These are phyloP conservation scores for Platyrinchus mystaceus DNA, from an alignment of 2,797 vertebrate species.

Conservation along the genomic window DNA sequence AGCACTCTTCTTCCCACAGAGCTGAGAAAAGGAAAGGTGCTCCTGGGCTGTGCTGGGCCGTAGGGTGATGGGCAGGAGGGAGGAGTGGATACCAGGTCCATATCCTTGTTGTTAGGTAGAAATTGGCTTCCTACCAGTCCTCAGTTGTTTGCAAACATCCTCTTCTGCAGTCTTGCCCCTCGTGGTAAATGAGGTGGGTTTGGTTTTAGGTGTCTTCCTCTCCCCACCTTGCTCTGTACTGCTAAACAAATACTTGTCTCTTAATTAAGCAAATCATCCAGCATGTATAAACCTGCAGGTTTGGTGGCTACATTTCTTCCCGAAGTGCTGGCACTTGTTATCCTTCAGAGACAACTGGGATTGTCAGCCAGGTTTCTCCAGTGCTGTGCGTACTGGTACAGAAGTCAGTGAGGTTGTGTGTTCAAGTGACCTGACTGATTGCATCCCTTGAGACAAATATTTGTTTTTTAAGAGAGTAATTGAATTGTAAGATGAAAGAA, in stretches of 20 bases:
- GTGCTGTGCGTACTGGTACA: neutral
- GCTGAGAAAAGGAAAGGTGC: neutral
- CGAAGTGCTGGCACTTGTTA: neutral
- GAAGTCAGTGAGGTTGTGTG: neutral
- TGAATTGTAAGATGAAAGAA: neutral
- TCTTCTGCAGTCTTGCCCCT: neutral
- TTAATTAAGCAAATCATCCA: neutral
- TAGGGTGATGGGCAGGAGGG: neutral
- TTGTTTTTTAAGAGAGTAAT: neutral
- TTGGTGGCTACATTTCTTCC: neutral
- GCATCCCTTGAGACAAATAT: neutral
- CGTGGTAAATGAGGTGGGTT: neutral
- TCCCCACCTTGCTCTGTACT: neutral
- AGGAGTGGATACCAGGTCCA: neutral
- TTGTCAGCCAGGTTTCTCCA: neutral
- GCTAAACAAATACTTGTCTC: neutral
- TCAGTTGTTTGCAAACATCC: neutral
- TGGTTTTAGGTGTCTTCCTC: neutral
- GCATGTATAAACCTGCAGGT: neutral
- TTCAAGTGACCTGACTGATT: neutral
- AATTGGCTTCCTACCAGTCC: neutral
- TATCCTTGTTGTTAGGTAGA: neutral
- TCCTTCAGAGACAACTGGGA: neutral
- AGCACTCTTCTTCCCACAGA: neutral
- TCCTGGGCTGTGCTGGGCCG: accelerated